A percentile compares a stretch with the other conserved stretches of the same genome.
These are phyloP conservation scores for Melanotus villosus DNA, from an alignment of 2,888 invertebrate genomes.

Conservation along the genomic window DNA sequence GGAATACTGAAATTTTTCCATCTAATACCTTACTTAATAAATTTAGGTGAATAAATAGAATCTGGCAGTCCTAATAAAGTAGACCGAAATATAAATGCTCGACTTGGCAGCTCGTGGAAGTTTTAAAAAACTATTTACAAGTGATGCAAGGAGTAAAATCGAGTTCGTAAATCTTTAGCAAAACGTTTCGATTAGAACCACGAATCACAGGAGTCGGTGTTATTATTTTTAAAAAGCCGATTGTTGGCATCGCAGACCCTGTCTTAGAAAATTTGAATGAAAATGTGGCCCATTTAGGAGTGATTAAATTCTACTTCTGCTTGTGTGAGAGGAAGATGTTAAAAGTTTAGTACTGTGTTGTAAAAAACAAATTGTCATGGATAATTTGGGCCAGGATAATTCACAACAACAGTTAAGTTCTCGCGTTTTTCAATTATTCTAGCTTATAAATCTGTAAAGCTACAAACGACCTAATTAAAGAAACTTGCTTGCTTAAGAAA, in stretches of 20 bases:
- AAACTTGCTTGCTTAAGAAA: too few species aligned
- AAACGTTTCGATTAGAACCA: slow-evolving; percentile 12
- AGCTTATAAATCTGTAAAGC: too few species aligned
- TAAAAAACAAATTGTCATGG: background rate
- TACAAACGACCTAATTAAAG: too few species aligned
- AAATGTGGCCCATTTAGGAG: too few species aligned
- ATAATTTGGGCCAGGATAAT: background rate
- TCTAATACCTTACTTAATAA: slow-evolving; percentile 9
- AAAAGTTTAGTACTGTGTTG: too few species aligned
- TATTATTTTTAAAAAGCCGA: slow-evolving; percentile 10
- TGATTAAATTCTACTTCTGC: too few species aligned
- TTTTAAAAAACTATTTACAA: background rate
- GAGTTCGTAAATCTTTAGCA: slow-evolving; percentile 21
- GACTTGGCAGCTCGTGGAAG: background rate
- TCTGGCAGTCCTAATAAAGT: slow-evolving; percentile 1
- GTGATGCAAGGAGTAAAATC: background rate
- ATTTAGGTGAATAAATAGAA: slow-evolving; percentile 10
- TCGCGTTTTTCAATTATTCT: too few species aligned
- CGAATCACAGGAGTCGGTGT: slow-evolving; percentile 31
- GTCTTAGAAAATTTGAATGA: background rate
- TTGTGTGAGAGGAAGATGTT: too few species aligned
- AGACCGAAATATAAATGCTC: background rate
- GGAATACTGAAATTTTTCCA: background rate
- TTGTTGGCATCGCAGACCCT: slow-evolving; percentile 23
- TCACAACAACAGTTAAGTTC: slow-evolving; percentile 6